Evolutionary conservation across 1,140 invertebrate genomes (phyloP), one percentile per base, ranked within the genome.

Genomic region (Pentalonia nigronervosa): DNA sequence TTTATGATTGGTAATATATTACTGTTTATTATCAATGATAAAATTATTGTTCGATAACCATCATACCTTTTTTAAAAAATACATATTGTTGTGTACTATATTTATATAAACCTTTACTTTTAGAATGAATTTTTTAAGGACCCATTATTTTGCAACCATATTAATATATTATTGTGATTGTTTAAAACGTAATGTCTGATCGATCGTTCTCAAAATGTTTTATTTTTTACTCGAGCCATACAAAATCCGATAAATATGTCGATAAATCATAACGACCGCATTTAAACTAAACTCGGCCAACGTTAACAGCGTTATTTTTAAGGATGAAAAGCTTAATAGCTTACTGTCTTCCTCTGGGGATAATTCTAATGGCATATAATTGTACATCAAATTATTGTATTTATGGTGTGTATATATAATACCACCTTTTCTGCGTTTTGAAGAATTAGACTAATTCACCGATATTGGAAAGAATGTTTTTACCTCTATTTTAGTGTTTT

Each of bases 311-410:
- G 30, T 86, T 47, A 86, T 86, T 25, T 47, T 47, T 17, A 45
- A 47, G 84, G 84, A 86, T 86, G 45, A 47, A 30, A 86, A 86
- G 84, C 45, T 86, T 86, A 84, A 84, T 41, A 84, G 23, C 83
- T 84, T 41, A 41, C 30, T 25, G 84, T 86, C 45, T 47, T 47
- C 84, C 23, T 86, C 45, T 47, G 25, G 25, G 11, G 25, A 47
- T 47, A 30, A 47, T 86, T 47, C 47, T 86, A 86, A 86, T 47
- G 11, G 45, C 30, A 86, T 86, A 86, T 41, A 47, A 86, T 86
- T 83, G 36, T 23, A 83, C 21, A 34, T 83, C 8, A 34, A 83
- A 83, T 83, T 41, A 21, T 76, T 76, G 17, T 76, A 76, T 76
- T n/a, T 0, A 14, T 17, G 4, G 30, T 76, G 60, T 34, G 17